phyloP scores from a whole-genome alignment of 2,888 invertebrate species.

The Macrosoma leucophasiata region DNA sequence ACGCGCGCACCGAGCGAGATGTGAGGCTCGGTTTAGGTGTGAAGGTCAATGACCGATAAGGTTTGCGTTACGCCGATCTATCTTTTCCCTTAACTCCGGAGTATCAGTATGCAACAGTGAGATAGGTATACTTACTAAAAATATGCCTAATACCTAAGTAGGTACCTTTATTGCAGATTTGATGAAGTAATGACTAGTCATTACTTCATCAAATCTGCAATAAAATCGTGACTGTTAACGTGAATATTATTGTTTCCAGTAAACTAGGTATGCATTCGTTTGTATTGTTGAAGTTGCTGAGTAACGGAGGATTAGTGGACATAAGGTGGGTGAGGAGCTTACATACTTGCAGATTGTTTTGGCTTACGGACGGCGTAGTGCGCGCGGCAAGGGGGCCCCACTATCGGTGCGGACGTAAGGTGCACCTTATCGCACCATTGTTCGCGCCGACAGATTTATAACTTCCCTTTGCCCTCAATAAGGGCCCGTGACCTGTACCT shows the following conservation, averaged over 20 bases:
- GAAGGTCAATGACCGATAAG: constrained; percentile 74
- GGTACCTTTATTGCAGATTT: no score
- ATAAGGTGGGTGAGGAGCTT: constrained; percentile 16
- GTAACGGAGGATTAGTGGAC: neutral
- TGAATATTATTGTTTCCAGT: no score
- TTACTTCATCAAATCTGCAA: no score
- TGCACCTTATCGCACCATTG: constrained; percentile 72
- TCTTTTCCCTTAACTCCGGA: constrained; percentile 40
- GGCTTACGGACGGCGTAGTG: no score
- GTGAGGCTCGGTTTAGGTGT: constrained; percentile 70
- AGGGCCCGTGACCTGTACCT: constrained; percentile 68
- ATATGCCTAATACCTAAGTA: no score
- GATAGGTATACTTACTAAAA: no score
- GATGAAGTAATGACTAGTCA: no score
- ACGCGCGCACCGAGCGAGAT: constrained; percentile 52
- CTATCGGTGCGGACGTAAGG: constrained; percentile 57
- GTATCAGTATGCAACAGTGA: no score
- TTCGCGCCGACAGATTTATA: constrained; percentile 73
- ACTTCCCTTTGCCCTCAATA: constrained; percentile 75
- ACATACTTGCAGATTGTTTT: constrained; percentile 11
- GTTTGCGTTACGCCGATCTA: constrained; percentile 57
- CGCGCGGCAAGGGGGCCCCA: constrained; percentile 24
- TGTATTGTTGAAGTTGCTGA: neutral
- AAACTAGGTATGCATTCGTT: no score
- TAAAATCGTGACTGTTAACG: no score